Percentiles rank a stretch among this genome's conserved stretches.
Conservation (phyloP, 2,113 vertebrate genomes). For the Willisornis vidua region DNA sequence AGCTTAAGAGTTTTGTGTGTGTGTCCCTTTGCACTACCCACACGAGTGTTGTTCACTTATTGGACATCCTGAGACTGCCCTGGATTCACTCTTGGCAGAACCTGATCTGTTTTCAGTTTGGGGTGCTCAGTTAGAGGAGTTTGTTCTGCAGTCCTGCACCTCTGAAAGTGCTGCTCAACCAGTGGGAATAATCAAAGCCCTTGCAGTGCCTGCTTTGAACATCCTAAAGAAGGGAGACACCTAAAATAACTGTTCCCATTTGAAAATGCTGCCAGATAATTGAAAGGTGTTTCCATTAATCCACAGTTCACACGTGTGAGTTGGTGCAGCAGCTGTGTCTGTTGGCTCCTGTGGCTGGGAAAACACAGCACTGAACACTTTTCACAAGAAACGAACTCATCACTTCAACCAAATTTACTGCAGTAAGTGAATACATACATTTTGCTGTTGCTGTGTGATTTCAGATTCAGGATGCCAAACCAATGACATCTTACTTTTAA, state of each 20-base stretch:
- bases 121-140: not conserved
- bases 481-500: not conserved
- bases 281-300: not conserved
- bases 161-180: not conserved
- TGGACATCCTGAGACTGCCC: not conserved
- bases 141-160: accelerated
- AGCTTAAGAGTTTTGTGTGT: not conserved
- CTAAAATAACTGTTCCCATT: not conserved
- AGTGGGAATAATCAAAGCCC: not conserved
- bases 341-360: not conserved
- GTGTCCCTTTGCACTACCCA: not conserved
- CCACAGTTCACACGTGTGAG: accelerated
- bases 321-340: not conserved
- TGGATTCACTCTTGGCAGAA: accelerated
- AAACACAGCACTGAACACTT: not conserved
- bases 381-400: not conserved
- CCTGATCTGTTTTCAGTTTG: not conserved
- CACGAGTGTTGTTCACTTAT: accelerated
- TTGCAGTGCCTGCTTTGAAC: not conserved
- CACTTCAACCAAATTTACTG: not conserved
- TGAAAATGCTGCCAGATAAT: not conserved
- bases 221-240: not conserved
- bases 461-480: not conserved
- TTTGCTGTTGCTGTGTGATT: not conserved
- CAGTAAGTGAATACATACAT: not conserved